A percentile compares a stretch with the other conserved stretches of the same genome.
phyloP scores from a whole-genome alignment of 2,797 vertebrate genomes.

The Danio kyathit region DNA sequence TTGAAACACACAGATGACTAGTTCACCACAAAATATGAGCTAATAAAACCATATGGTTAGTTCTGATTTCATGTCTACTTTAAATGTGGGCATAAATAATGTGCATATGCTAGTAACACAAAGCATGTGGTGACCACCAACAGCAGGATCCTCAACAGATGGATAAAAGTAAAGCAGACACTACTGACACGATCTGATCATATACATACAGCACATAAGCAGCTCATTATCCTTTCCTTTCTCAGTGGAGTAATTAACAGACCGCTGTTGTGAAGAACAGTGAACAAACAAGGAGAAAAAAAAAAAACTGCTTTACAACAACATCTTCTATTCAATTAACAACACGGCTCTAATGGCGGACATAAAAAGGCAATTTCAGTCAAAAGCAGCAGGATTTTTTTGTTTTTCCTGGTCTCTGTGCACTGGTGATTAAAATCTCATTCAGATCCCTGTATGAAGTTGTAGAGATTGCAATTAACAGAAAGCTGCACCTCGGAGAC shows the following conservation, averaged over 20 bases:
- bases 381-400: constrained; percentile 21
- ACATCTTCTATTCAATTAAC: constrained; percentile 40
- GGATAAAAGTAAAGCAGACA: constrained; percentile 38
- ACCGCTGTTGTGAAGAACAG: not conserved
- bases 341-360: constrained; percentile 4
- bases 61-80: not conserved
- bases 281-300: not conserved
- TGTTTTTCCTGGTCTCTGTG: not conserved
- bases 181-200: constrained; percentile 18
- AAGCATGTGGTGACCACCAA: constrained; percentile 55
- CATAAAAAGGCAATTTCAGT: constrained; percentile 5
- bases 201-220: constrained; percentile 31
- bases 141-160: constrained; percentile 49
- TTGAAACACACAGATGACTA: too few species aligned
- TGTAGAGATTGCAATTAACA: constrained; percentile 56
- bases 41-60: too few species aligned
- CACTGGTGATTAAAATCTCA: constrained; percentile 36
- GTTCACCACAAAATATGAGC: too few species aligned
- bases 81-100: not conserved
- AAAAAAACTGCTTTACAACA: not conserved
- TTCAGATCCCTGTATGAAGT: constrained; percentile 33
- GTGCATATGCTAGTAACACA: not conserved
- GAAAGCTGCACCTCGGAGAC: constrained; percentile 38
- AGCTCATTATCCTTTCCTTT: constrained; percentile 29
- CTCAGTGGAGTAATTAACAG: constrained; percentile 12